Evolutionary conservation across 2,113 vertebrate genomes (phyloP).

Genomic region (Callocephalon fimbriatum): DNA sequence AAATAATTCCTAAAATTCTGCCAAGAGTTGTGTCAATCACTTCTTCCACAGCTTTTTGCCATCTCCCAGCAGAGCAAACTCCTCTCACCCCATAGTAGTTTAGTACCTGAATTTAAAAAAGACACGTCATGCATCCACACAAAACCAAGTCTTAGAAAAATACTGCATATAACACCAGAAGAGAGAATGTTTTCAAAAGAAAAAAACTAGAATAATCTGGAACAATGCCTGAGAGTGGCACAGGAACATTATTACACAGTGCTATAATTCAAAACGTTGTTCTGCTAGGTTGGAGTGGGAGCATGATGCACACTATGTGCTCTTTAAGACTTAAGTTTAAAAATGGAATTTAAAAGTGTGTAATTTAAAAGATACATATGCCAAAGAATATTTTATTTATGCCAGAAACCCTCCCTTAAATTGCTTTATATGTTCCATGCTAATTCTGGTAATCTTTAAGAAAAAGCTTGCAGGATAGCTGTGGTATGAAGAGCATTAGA

Average conservation of each 20-base stretch:
- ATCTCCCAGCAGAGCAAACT: not conserved
- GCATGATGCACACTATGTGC: not conserved
- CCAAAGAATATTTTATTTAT: not conserved
- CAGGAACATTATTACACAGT: not conserved
- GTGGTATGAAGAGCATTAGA: not conserved
- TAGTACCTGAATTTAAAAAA: not conserved
- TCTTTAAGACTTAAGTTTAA: not conserved
- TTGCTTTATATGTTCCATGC: not conserved
- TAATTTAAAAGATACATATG: not conserved
- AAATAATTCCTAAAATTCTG: not conserved
- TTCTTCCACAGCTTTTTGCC: not conserved
- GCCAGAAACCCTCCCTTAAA: not conserved
- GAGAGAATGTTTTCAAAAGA: not conserved
- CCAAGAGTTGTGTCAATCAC: not conserved
- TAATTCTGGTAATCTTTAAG: not conserved
- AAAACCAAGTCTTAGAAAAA: not conserved
- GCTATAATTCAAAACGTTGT: not conserved
- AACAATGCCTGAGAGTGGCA: not conserved
- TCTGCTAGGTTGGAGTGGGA: not conserved
- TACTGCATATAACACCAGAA: not conserved
- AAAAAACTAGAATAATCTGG: not conserved
- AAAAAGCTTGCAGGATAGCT: not conserved
- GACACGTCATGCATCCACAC: fast-evolving
- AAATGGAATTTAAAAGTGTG: not conserved
- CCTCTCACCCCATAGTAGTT: not conserved